These are phyloP conservation scores for Gyrodactylus bullatarudis DNA, from an alignment of 1,140 invertebrate genomes.

Conservation along the genomic window DNA sequence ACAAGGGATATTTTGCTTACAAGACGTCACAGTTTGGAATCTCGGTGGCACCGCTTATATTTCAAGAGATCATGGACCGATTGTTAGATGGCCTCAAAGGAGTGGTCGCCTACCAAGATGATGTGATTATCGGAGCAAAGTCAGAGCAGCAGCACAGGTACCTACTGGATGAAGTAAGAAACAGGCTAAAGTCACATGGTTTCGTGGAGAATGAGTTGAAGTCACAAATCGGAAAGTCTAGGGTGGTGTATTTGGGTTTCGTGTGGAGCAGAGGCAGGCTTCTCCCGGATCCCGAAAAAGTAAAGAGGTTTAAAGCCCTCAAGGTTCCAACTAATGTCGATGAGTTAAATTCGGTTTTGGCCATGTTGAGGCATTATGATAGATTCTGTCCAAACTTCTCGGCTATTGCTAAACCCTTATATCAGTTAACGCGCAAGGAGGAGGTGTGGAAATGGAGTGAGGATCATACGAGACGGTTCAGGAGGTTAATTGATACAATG, in stretches of 20 bases:
- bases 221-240: background rate
- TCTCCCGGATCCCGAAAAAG: background rate
- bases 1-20: background rate
- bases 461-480: background rate
- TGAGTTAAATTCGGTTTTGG: background rate
- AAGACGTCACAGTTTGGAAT: background rate
- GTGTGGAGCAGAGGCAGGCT: background rate
- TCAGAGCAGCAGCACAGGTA: background rate
- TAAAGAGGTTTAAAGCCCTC: background rate
- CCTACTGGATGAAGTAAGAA: background rate
- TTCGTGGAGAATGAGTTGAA: background rate
- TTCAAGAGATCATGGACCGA: background rate
- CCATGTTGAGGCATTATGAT: background rate
- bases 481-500: background rate
- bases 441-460: background rate
- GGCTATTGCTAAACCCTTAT: background rate
- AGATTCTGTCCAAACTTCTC: background rate
- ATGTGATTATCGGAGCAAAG: background rate
- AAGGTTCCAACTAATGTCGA: background rate
- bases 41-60: background rate
- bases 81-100: background rate
- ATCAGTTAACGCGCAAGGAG: background rate
- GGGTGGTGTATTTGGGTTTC: background rate
- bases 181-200: background rate
- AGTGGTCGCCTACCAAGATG: background rate